These are phyloP conservation scores for Panagrolaimus sp. DNA, from an alignment of 1,140 invertebrate species.

Conservation along the genomic window DNA sequence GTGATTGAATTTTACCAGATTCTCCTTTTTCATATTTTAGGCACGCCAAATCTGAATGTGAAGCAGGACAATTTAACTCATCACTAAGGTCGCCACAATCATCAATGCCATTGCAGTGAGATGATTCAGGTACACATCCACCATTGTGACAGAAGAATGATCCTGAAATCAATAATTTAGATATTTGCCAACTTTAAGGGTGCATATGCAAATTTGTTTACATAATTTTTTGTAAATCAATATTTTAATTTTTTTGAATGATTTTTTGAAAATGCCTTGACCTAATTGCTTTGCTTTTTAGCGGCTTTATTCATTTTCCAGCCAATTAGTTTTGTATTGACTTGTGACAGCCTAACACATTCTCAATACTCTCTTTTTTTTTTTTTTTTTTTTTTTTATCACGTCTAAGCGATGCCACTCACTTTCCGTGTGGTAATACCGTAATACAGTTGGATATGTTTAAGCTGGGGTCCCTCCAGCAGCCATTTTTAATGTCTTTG, in stretches of 20 bases:
- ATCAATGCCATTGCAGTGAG: slow-evolving; percentile 61
- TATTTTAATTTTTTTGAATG: neutral
- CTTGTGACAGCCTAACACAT: too few relatives aligned
- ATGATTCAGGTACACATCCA: slow-evolving; percentile 61
- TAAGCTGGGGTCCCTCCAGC: too few relatives aligned
- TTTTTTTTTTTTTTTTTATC: too few relatives aligned
- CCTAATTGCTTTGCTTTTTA: neutral
- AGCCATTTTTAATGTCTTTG: too few relatives aligned
- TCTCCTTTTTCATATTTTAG: slow-evolving; percentile 77
- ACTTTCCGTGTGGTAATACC: too few relatives aligned
- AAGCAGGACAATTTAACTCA: slow-evolving; percentile 61
- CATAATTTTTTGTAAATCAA: neutral
- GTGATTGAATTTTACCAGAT: slow-evolving; percentile 87
- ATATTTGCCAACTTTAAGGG: neutral
- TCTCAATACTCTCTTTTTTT: too few relatives aligned
- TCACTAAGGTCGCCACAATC: slow-evolving; percentile 63
- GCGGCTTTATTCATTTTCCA: neutral
- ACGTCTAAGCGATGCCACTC: too few relatives aligned
- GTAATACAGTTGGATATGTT: too few relatives aligned
- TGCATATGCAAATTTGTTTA: neutral
- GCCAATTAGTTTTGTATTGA: neutral
- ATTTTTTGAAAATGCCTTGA: neutral
- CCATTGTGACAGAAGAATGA: slow-evolving; percentile 63
- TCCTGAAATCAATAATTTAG: slow-evolving; percentile 50
- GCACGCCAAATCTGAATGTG: slow-evolving; percentile 65